Base-by-base conservation (phyloP, 2,113 vertebrate genomes). In the Caretta caretta region DNA sequence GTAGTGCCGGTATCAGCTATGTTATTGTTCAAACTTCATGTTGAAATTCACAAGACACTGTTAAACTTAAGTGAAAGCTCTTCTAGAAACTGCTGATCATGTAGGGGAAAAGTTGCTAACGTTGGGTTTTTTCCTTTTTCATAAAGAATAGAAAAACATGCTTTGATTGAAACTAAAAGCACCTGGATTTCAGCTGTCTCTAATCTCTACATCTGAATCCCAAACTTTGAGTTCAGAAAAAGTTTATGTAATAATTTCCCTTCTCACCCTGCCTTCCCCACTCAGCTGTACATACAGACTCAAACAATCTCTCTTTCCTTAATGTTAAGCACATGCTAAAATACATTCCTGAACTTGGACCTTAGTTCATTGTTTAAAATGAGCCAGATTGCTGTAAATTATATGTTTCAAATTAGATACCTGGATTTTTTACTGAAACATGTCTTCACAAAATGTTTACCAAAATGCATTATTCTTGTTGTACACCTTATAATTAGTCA, bases 391-490 rank as follows among this genome's bases (percentile, higher is more conserved):
- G 51, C 88, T 79, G 57, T 93, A 97, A 96, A 86, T 94, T 96
- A 94, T 81, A 19, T n/a, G 88, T 95, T 95, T 97, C 38, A 96
- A 93, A 96, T 97, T 90, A 97, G 87, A 24, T 78, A 83, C 78
- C 46, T 84, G 75, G 72, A 97, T 86, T 87, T 14, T 31, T 75
- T 93, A 92, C 5, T 29, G 5, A 94, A 96, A 80, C 10, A 20
- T 65, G 42, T 35, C 94, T 16, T 16, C 88, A 88, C 7, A 90
- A 95, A 97, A 91, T 51, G 86, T 87, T 83, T 91, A 87, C 19
- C n/a, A 75, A 4, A 51, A 46, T 42, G 6, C 2, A 29, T 84
- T 97, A 59, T 78, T n/a, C 65, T 25, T 79, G 86, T 10, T 69
- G 56, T 12, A 84, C 10, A 80, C 6, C n/a, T 84, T 51, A 19